phyloP scores from a whole-genome alignment of 2,888 invertebrate species.

The Drosophila kanekoi region DNA sequence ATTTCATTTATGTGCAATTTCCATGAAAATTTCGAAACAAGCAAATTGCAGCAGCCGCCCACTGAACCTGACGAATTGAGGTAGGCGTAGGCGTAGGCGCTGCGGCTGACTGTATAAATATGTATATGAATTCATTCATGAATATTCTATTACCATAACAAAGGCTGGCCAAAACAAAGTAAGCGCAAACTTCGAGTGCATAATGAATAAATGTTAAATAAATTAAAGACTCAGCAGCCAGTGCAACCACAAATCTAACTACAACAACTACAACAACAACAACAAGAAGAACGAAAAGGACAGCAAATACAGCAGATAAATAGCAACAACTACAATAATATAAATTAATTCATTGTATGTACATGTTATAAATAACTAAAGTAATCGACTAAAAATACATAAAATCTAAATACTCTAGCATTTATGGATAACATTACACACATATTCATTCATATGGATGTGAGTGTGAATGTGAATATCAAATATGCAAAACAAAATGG shows the following conservation, averaged over 20 bases:
- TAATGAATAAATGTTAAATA: conserved; percentile 77
- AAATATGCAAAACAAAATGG: conserved; percentile 51
- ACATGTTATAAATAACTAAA: conserved; percentile 78
- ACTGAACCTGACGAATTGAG: neutral
- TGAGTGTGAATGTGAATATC: conserved; percentile 71
- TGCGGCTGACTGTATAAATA: conserved; percentile 21
- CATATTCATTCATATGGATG: conserved; percentile 42
- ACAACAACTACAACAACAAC: conserved; percentile 14
- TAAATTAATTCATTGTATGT: conserved; percentile 70
- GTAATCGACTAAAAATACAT: conserved; percentile 56
- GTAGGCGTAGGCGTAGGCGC: conserved; percentile 1
- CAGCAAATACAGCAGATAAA: conserved; percentile 28
- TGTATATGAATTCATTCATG: conserved; percentile 55
- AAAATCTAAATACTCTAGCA: conserved; percentile 45
- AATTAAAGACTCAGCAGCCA: conserved; percentile 44
- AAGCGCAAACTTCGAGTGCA: conserved; percentile 58
- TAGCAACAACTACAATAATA: conserved; percentile 58
- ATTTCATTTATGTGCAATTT: neutral
- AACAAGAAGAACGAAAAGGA: conserved; percentile 7
- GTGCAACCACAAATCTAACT: conserved; percentile 27
- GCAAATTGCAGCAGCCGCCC: conserved; percentile 2
- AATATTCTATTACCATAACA: conserved; percentile 69
- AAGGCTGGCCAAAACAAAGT: conserved; percentile 39
- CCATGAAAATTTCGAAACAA: neutral
- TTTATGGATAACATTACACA: conserved; percentile 21